Conservation (phyloP, 2,797 vertebrate species). For the Scolopax bukidnonensis region DNA sequence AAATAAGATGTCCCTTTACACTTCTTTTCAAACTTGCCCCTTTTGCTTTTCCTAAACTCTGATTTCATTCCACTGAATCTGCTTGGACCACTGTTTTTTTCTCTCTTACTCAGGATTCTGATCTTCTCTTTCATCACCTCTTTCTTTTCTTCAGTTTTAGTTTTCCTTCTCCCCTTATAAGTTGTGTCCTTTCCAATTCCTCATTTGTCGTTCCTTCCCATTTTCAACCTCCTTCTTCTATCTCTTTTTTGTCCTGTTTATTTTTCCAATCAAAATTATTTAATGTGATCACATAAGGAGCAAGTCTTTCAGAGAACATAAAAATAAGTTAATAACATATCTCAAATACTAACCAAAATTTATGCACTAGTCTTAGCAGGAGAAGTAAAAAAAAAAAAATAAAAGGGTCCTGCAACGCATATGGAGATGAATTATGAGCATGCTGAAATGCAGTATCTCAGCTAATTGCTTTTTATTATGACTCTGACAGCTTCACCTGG, state of each 20-base stretch:
- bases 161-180: background rate
- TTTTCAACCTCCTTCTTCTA: background rate
- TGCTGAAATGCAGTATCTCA: background rate
- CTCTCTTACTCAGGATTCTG: background rate
- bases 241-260: background rate
- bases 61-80: background rate
- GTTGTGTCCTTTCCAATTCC: background rate
- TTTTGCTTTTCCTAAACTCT: background rate
- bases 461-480: background rate
- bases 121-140: background rate
- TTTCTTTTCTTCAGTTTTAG: background rate
- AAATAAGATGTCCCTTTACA: background rate
- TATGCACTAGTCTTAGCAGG: background rate
- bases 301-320: background rate
- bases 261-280: background rate
- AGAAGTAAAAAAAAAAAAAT: background rate
- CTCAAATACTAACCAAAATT: background rate
- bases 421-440: background rate
- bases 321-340: background rate
- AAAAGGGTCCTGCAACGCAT: background rate
- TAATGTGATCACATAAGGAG: background rate
- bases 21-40: background rate
- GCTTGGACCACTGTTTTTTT: background rate
- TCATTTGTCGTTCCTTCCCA: background rate
- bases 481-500: background rate